Conservation (phyloP, 2,797 vertebrate species). For the Typhlichthys eigenmanni region DNA sequence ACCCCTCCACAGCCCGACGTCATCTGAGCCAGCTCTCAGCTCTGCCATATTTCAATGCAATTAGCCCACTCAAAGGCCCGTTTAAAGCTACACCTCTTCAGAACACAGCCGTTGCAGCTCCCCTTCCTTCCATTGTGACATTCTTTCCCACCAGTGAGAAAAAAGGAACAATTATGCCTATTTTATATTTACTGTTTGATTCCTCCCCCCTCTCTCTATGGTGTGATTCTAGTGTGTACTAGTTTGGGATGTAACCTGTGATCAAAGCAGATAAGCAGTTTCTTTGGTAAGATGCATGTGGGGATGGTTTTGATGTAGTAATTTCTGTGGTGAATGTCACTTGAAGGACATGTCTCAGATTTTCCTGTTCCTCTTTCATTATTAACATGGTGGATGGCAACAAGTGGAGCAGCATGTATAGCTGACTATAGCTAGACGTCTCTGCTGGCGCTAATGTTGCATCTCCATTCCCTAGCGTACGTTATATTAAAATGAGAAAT, state of each 20-base stretch:
- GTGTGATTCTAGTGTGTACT: slow-evolving; percentile 5
- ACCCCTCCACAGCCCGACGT: slow-evolving; percentile 88
- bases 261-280: slow-evolving; percentile 29
- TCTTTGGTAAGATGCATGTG: slow-evolving; percentile 37
- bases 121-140: slow-evolving; percentile 69
- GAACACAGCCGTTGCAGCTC: slow-evolving; percentile 74
- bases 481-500: slow-evolving; percentile 41
- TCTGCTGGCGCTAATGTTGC: slow-evolving; percentile 44
- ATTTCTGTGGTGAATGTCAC: slow-evolving; percentile 63
- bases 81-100: slow-evolving; percentile 83
- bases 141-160: slow-evolving; percentile 74
- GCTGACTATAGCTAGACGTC: slow-evolving; percentile 33
- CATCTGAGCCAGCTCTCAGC: slow-evolving; percentile 85
- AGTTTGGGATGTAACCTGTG: slow-evolving; percentile 46
- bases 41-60: slow-evolving; percentile 92
- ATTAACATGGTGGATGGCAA: slow-evolving; percentile 72
- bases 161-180: slow-evolving; percentile 74
- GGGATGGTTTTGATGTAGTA: slow-evolving; percentile 42
- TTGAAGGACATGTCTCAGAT: slow-evolving; percentile 59
- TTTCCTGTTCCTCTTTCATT: slow-evolving; percentile 61
- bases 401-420: slow-evolving; percentile 63
- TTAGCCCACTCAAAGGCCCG: slow-evolving; percentile 92
- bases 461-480: slow-evolving; percentile 47
- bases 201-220: slow-evolving; percentile 32
- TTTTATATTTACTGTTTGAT: slow-evolving; percentile 55